Evolutionary conservation across 2,797 vertebrate genomes (phyloP).

Genomic region (Agapornis canus): DNA sequence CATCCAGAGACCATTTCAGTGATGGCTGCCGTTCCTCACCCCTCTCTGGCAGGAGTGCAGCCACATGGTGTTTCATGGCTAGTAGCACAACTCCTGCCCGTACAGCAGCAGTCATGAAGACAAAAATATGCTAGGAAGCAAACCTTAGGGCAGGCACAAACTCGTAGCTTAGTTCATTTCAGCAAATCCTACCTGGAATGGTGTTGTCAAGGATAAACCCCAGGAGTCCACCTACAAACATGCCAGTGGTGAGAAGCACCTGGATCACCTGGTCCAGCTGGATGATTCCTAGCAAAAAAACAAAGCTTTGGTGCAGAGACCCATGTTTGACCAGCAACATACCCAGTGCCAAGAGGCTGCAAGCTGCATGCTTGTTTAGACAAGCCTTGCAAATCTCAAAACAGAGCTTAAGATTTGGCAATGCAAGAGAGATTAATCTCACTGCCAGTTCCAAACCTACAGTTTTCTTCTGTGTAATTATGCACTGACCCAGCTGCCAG

Average conservation of each 20-base stretch:
- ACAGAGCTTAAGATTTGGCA: neutral
- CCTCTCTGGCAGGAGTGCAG: neutral
- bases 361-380: neutral
- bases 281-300: conserved; percentile 79
- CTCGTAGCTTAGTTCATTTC: neutral
- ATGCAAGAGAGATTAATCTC: neutral
- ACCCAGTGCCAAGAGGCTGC: neutral
- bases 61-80: neutral
- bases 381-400: neutral
- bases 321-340: neutral
- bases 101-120: neutral
- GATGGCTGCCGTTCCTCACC: neutral
- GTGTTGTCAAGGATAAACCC: conserved; percentile 95
- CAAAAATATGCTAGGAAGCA: neutral
- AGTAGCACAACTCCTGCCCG: neutral
- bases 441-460: neutral
- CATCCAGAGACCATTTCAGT: neutral
- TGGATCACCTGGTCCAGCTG: conserved; percentile 90
- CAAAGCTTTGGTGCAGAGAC: neutral
- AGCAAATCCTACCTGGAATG: conserved; percentile 85
- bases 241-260: conserved; percentile 93
- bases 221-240: conserved; percentile 95
- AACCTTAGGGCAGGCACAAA: neutral
- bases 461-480: neutral
- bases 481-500: neutral